Percentiles rank a stretch among this genome's conserved stretches.
Evolutionary conservation across 2,113 vertebrate genomes (phyloP).

Genomic region (Echinops telfairi): DNA sequence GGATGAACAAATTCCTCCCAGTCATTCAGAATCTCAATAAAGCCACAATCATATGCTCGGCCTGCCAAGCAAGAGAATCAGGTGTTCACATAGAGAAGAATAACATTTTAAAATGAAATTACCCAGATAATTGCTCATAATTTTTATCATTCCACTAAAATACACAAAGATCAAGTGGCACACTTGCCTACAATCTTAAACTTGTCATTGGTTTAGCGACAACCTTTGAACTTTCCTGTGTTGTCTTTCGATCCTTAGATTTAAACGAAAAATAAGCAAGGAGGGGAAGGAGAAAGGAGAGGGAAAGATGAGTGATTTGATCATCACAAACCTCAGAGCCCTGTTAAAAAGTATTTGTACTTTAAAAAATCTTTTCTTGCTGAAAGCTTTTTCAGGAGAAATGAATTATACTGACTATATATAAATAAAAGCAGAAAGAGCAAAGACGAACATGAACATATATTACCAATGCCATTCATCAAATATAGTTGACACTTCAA

Average conservation of each 20-base stretch:
- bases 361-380: constrained; percentile 82
- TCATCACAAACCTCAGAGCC: constrained; percentile 74
- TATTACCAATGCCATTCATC: constrained; percentile 90
- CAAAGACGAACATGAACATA: constrained; percentile 90
- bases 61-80: not conserved
- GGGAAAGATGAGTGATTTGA: constrained; percentile 74
- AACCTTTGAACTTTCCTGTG: not conserved
- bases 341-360: constrained; percentile 82
- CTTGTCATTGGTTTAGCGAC: not conserved
- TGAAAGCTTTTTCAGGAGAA: constrained; percentile 85
- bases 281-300: not conserved
- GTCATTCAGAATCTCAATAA: not conserved
- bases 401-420: constrained; percentile 88
- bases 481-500: constrained; percentile 91
- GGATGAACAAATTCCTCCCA: not conserved
- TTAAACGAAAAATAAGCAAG: constrained; percentile 63
- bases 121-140: constrained; percentile 61
- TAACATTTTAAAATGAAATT: constrained; percentile 48
- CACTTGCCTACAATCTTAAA: not conserved
- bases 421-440: constrained; percentile 90
- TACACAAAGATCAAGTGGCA: not conserved
- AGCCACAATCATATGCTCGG: not conserved
- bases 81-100: constrained; percentile 3
- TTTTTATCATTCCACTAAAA: constrained; percentile 45
- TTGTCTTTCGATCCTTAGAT: constrained; percentile 29